These are phyloP conservation scores for Hemicrepidius hirtus DNA, from an alignment of 2,888 invertebrate species.

Conservation along the genomic window DNA sequence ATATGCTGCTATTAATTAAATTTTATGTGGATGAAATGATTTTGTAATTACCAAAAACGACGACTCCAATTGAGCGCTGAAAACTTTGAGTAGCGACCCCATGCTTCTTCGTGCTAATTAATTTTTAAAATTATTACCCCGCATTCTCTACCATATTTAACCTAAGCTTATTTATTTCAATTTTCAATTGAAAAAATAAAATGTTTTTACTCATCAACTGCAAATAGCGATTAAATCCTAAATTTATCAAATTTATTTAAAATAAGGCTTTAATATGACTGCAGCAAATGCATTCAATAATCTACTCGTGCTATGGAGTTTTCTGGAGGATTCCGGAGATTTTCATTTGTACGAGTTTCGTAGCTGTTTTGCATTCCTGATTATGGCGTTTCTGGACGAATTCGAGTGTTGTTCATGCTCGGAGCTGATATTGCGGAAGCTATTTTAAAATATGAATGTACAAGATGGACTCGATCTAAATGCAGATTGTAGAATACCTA, in stretches of 20 bases:
- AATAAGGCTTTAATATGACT: no score
- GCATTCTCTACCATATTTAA: neutral
- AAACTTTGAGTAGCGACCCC: neutral
- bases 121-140: neutral
- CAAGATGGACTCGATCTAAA: slow-evolving; percentile 39
- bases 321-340: slow-evolving; percentile 25
- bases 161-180: neutral
- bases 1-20: slow-evolving; percentile 16
- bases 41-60: slow-evolving; percentile 26
- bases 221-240: no score
- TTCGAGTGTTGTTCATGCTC: slow-evolving; percentile 41
- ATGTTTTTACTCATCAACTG: no score
- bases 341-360: slow-evolving; percentile 27
- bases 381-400: slow-evolving; percentile 42
- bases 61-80: slow-evolving; percentile 3
- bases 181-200: no score
- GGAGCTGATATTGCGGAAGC: slow-evolving; percentile 38
- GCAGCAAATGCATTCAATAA: no score
- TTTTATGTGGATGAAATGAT: slow-evolving; percentile 26
- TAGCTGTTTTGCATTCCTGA: slow-evolving; percentile 46
- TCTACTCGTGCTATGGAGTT: neutral
- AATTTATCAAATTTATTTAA: no score
- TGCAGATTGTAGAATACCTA: slow-evolving; percentile 22
- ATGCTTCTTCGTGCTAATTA: slow-evolving; percentile 13
- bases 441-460: slow-evolving; percentile 33